phyloP scores from a whole-genome alignment of 2,888 invertebrate species.

The Andrena trimmerana region DNA sequence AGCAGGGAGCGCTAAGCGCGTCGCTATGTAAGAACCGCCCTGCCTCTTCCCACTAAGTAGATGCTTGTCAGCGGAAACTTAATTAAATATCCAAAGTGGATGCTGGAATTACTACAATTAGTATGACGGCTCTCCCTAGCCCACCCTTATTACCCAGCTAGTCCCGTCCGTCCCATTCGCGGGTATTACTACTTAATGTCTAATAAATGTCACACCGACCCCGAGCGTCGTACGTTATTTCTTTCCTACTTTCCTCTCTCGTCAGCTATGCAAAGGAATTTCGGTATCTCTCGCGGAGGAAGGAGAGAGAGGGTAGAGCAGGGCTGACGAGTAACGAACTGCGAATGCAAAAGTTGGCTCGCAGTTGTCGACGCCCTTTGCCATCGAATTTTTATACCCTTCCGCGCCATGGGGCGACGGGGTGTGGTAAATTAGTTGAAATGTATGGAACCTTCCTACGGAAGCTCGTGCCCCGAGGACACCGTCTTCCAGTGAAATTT shows the following conservation, averaged over 20 bases:
- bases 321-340: constrained; percentile 43
- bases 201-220: constrained; percentile 83
- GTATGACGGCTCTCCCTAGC: constrained; percentile 82
- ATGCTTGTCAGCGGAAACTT: constrained; percentile 84
- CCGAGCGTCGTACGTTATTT: constrained; percentile 70
- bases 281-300: constrained; percentile 22
- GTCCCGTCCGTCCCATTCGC: constrained; percentile 79
- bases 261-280: constrained; percentile 57
- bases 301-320: not conserved
- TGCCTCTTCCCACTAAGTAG: constrained; percentile 75
- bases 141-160: constrained; percentile 76
- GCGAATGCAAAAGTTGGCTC: constrained; percentile 62
- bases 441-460: constrained; percentile 39
- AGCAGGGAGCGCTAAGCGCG: constrained; percentile 59
- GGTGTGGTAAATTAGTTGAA: constrained; percentile 56
- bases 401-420: not conserved
- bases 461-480: constrained; percentile 29
- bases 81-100: constrained; percentile 85
- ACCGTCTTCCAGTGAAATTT: constrained; percentile 52
- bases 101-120: constrained; percentile 84
- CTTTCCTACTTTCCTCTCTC: constrained; percentile 66
- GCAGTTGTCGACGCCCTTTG: constrained; percentile 52
- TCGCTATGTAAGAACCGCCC: constrained; percentile 69
- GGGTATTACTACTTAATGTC: constrained; percentile 85
- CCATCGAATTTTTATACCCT: constrained; percentile 43